Evolutionary conservation across 2,113 vertebrate genomes (phyloP).

Genomic region (Hypanus sabinus): DNA sequence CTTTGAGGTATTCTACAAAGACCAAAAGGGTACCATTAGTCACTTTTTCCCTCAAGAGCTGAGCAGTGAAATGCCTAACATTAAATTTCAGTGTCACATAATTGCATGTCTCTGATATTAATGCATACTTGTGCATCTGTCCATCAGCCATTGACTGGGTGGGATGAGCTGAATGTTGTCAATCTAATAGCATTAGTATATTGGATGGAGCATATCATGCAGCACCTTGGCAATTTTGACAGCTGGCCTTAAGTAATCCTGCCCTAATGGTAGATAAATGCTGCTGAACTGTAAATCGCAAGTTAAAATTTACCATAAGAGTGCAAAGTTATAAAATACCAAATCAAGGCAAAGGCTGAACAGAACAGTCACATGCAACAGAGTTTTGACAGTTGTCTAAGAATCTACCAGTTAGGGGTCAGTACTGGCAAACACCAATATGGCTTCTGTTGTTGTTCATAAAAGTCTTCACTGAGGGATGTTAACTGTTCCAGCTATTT

Average conservation of each 20-base stretch:
- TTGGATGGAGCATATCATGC: not conserved
- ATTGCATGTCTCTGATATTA: constrained; percentile 13
- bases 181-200: not conserved
- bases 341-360: not conserved
- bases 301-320: not conserved
- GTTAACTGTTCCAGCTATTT: too few relatives aligned
- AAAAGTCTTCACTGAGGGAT: too few relatives aligned
- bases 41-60: not conserved
- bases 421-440: too few relatives aligned
- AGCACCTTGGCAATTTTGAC: constrained; percentile 5
- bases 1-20: not conserved
- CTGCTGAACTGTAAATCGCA: not conserved
- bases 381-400: not conserved
- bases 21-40: constrained; percentile 14
- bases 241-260: not conserved
- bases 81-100: not conserved
- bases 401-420: not conserved
- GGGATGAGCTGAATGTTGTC: not conserved
- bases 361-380: not conserved
- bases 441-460: too few relatives aligned
- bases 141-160: not conserved
- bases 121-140: not conserved
- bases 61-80: not conserved
- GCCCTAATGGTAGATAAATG: not conserved
- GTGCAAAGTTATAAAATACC: not conserved